A percentile compares a stretch with the other conserved stretches of the same genome.
Evolutionary conservation across 1,140 invertebrate genomes (phyloP).

Genomic region (Platyscapa corneri): DNA sequence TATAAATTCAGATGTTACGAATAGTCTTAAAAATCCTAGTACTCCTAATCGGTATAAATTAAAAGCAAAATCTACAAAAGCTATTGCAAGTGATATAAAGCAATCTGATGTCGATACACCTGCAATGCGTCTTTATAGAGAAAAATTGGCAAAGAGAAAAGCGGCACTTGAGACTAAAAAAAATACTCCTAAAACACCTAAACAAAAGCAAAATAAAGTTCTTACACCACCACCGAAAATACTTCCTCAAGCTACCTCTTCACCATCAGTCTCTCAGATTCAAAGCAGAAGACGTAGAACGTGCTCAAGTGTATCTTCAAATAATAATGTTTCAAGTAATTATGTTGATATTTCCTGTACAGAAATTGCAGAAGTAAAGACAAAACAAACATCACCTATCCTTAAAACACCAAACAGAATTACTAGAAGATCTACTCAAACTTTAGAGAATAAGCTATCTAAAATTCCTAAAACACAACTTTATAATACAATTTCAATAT

Average conservation of each 20-base stretch:
- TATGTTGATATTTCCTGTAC: constrained; percentile 8
- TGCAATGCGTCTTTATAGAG: constrained; percentile 45
- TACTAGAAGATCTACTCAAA: neutral
- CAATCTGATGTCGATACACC: constrained; percentile 43
- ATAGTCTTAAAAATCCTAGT: constrained; percentile 10
- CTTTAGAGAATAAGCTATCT: neutral
- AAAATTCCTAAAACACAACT: constrained; percentile 35
- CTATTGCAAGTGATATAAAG: neutral
- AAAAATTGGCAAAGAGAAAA: constrained; percentile 51
- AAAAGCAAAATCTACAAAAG: constrained; percentile 36
- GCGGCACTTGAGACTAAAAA: constrained; percentile 36
- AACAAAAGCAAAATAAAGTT: neutral
- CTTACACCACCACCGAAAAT: neutral
- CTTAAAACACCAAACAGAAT: neutral
- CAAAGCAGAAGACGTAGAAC: constrained; percentile 1
- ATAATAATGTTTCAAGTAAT: constrained; percentile 9
- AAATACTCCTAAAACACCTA: constrained; percentile 15
- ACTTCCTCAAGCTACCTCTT: neutral
- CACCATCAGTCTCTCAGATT: neutral
- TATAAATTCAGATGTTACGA: constrained; percentile 8
- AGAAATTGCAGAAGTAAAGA: neutral
- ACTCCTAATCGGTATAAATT: constrained; percentile 52
- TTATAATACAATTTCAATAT: neutral
- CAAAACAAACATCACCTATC: constrained; percentile 6
- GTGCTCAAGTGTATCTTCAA: neutral